Conservation (phyloP, 2,888 invertebrate genomes). For the Sminthurides aquaticus region DNA sequence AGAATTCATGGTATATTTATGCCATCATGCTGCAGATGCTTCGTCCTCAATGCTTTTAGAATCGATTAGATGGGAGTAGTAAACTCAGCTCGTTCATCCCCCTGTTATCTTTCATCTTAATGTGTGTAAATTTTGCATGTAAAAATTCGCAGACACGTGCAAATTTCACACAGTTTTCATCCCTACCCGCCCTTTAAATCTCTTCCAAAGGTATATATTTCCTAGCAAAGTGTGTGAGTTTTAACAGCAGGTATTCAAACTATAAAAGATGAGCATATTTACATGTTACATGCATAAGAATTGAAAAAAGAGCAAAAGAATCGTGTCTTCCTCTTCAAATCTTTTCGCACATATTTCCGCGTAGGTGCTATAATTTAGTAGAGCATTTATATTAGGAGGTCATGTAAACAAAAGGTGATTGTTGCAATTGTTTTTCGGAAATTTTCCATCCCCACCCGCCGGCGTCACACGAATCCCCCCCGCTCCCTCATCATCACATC, state of each 20-base stretch:
- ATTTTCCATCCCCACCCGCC: not conserved
- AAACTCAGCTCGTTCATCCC: not conserved
- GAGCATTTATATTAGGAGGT: not conserved
- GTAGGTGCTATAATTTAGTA: not conserved
- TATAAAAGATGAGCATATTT: no score
- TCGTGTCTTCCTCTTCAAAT: no score
- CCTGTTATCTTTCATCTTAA: not conserved
- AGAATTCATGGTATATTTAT: not conserved
- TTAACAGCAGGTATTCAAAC: no score
- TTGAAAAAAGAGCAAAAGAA: no score
- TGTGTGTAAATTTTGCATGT: not conserved
- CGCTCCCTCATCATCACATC: not conserved
- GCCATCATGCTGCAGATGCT: no score
- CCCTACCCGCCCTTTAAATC: not conserved
- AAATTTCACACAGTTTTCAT: not conserved
- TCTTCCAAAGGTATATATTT: no score
- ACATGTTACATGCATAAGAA: no score
- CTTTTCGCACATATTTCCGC: not conserved
- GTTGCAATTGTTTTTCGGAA: not conserved
- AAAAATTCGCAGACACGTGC: not conserved
- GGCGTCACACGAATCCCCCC: not conserved
- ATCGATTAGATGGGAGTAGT: not conserved
- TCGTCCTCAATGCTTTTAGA: not conserved
- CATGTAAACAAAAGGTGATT: not conserved
- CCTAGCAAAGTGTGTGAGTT: no score